phyloP scores from a whole-genome alignment of 2,888 invertebrate genomes.

The Agrotis puta region DNA sequence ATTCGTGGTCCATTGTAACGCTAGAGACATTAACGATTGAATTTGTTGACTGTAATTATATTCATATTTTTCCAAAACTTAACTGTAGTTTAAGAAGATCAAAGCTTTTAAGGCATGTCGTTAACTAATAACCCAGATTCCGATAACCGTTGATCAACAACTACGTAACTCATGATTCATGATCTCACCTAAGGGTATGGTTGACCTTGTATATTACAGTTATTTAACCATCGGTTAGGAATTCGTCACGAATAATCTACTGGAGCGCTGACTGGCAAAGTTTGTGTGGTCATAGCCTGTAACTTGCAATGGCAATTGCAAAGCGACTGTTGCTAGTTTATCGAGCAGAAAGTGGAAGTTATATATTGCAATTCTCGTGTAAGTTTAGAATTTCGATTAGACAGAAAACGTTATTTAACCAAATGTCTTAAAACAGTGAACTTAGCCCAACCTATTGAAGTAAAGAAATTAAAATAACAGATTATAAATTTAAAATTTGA shows the following conservation, averaged over 20 bases:
- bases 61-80: not conserved
- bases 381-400: too few species aligned
- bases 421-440: too few species aligned
- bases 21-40: not conserved
- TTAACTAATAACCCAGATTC: constrained; percentile 46
- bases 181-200: constrained; percentile 41
- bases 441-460: too few species aligned
- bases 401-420: too few species aligned
- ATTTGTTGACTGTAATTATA: not conserved
- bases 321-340: not conserved
- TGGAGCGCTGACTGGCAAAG: constrained; percentile 19
- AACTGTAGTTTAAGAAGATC: not conserved
- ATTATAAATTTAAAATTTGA: too few species aligned
- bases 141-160: constrained; percentile 14
- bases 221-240: constrained; percentile 39
- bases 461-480: too few species aligned
- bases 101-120: constrained; percentile 6
- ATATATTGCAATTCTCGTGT: too few species aligned
- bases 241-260: constrained; percentile 56
- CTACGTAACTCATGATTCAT: constrained; percentile 35
- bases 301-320: constrained; percentile 16
- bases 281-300: not conserved
- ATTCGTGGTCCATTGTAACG: not conserved
- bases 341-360: too few species aligned
- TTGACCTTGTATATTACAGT: constrained; percentile 47